phyloP scores from a whole-genome alignment of 1,140 invertebrate species.

The Orchesella cincta region DNA sequence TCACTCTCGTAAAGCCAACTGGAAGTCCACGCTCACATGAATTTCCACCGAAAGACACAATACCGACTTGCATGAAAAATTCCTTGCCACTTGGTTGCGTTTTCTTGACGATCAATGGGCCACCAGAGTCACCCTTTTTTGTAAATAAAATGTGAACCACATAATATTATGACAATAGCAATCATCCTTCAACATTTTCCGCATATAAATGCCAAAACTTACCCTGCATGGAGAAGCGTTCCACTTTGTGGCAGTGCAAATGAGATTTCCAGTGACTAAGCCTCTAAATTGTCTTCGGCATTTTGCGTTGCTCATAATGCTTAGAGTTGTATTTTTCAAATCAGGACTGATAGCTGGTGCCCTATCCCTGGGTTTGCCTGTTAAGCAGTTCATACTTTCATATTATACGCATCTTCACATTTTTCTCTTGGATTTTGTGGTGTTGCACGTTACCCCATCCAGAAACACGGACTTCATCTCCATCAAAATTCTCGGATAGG shows the following conservation, averaged over 20 bases:
- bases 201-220: too few species aligned
- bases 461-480: constrained; percentile 43
- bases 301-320: constrained; percentile 39
- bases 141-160: neutral
- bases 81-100: constrained; percentile 23
- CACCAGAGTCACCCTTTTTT: constrained; percentile 43
- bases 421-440: too few species aligned
- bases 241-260: constrained; percentile 39
- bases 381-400: neutral
- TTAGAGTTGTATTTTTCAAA: constrained; percentile 45
- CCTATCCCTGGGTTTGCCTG: neutral
- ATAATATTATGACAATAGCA: neutral
- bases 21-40: constrained; percentile 43
- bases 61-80: constrained; percentile 44
- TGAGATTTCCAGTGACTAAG: constrained; percentile 45
- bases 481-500: constrained; percentile 36
- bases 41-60: constrained; percentile 47
- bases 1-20: constrained; percentile 45
- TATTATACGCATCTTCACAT: constrained; percentile 41
- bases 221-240: constrained; percentile 41
- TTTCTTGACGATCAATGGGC: constrained; percentile 40
- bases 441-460: constrained; percentile 49
- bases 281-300: constrained; percentile 43
- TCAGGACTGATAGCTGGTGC: constrained; percentile 41
- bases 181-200: neutral